Conservation (phyloP, 1,140 invertebrate genomes). For the Drosophila lacteicornis region DNA sequence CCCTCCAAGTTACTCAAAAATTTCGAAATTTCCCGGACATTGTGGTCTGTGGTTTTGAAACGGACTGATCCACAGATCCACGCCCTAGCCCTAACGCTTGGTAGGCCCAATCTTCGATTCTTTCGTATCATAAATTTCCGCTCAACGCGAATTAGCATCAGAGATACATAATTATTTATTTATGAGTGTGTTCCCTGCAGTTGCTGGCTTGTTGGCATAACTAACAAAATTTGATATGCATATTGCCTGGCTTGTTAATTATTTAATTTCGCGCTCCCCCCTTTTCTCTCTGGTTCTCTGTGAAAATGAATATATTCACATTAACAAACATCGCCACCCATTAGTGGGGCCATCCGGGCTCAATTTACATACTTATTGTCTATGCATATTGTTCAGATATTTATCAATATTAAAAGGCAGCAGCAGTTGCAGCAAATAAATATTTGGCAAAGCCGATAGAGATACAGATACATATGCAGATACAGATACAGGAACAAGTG, state of each 20-base stretch:
- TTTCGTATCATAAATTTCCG: conserved; percentile 37
- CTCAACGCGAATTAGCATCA: conserved; percentile 27
- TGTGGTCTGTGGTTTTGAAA: conserved; percentile 3
- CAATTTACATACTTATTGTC: conserved; percentile 47
- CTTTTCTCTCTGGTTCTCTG: neutral
- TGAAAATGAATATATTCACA: conserved; percentile 50
- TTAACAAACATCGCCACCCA: conserved; percentile 51
- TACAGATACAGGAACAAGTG: neutral
- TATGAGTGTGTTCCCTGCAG: conserved; percentile 41
- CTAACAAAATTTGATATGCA: conserved; percentile 44
- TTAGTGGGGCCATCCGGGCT: conserved; percentile 44
- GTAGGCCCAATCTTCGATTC: conserved; percentile 28
- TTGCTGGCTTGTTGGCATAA: conserved; percentile 36
- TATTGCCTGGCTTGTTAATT: conserved; percentile 49
- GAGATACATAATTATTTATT: conserved; percentile 40
- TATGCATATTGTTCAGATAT: conserved; percentile 26
- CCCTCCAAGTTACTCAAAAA: neutral
- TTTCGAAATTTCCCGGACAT: conserved; percentile 12
- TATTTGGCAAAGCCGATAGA: conserved; percentile 40
- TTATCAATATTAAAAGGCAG: conserved; percentile 24
- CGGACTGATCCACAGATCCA: conserved; percentile 1
- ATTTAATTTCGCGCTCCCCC: conserved; percentile 43
- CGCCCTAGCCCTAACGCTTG: conserved; percentile 1
- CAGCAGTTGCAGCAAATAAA: conserved; percentile 26
- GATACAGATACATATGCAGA: conserved; percentile 25